Conservation (phyloP, 1,140 invertebrate genomes). For the Teleogryllus occipitalis region DNA sequence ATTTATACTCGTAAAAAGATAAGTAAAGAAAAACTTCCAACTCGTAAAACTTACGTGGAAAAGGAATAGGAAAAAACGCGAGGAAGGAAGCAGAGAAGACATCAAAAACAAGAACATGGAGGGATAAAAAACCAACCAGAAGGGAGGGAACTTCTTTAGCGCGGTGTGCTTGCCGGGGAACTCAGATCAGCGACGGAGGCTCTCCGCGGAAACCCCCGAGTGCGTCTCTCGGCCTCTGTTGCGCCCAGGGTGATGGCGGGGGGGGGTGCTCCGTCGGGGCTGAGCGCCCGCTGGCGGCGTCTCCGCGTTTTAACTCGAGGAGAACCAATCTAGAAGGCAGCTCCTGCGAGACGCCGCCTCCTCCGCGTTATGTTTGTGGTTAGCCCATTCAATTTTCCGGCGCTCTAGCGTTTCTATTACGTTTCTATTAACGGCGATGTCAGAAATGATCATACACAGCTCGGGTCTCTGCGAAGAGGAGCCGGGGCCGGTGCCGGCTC, state of each 20-base stretch:
- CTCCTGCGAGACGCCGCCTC: not conserved
- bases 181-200: no score
- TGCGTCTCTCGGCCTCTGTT: no score
- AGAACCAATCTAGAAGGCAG: not conserved
- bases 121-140: no score
- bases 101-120: no score
- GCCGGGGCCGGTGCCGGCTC: not conserved
- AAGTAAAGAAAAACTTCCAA: no score
- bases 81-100: no score
- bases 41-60: no score
- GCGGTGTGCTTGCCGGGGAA: no score
- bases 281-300: not conserved
- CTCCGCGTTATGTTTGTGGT: conserved; percentile 10
- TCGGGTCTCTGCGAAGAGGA: not conserved
- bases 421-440: conserved; percentile 19
- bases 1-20: no score
- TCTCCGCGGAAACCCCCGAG: no score
- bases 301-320: not conserved
- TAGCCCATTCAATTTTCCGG: conserved; percentile 19
- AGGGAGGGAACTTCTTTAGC: no score
- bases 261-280: not conserved
- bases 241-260: not conserved
- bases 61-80: no score
- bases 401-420: conserved; percentile 17
- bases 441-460: conserved; percentile 10